phyloP scores from a whole-genome alignment of 1,140 invertebrate species.

The Eciton burchellii region DNA sequence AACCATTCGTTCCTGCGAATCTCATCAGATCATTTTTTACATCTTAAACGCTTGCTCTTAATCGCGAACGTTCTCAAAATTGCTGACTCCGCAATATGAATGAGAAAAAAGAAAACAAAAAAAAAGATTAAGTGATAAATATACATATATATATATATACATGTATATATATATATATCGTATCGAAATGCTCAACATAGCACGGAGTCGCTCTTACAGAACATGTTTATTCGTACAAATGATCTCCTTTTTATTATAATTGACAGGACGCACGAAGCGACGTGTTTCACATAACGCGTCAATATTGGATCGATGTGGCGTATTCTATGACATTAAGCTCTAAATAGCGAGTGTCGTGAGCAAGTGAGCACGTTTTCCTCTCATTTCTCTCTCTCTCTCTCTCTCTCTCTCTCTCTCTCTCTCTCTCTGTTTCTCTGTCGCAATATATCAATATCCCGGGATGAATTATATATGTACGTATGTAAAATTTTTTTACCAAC shows the following conservation, averaged over 20 bases:
- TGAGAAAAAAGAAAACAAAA: no score
- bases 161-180: no score
- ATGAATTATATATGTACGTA: constrained; percentile 16
- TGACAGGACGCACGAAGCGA: constrained; percentile 66
- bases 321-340: constrained; percentile 54
- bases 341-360: constrained; percentile 68
- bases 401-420: no score
- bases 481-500: constrained; percentile 23
- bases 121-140: neutral
- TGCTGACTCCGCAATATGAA: no score
- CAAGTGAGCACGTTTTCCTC: constrained; percentile 17
- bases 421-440: no score
- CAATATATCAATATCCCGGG: constrained; percentile 30
- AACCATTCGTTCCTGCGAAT: neutral
- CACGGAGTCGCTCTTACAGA: neutral
- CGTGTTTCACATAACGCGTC: constrained; percentile 44
- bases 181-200: neutral
- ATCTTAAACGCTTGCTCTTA: neutral
- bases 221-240: constrained; percentile 22
- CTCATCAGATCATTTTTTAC: neutral
- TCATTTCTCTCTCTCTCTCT: no score
- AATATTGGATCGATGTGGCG: constrained; percentile 50
- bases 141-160: no score
- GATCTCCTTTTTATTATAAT: constrained; percentile 65
- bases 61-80: constrained; percentile 8